phyloP scores from a whole-genome alignment of 2,888 invertebrate species.

The Diploptera punctata region DNA sequence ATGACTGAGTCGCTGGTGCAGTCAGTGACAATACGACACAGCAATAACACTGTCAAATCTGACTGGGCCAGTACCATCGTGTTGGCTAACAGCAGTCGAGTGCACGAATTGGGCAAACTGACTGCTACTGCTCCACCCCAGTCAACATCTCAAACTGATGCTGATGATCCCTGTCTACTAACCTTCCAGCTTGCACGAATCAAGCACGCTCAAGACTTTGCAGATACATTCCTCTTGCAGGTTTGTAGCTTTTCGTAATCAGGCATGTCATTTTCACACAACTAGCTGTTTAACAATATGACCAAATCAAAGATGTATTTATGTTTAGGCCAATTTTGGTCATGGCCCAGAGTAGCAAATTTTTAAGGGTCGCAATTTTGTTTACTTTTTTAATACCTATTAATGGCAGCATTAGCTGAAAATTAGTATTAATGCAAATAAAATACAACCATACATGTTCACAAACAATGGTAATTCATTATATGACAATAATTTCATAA shows the following conservation, averaged over 20 bases:
- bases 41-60: conserved; percentile 41
- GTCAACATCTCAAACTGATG: conserved; percentile 16
- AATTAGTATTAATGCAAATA: too few species aligned
- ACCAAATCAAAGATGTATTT: too few species aligned
- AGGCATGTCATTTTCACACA: too few species aligned
- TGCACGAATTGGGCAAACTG: conserved; percentile 27
- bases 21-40: conserved; percentile 41
- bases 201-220: conserved; percentile 56
- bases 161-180: conserved; percentile 52
- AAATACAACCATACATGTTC: too few species aligned
- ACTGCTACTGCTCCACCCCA: conserved; percentile 16
- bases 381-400: too few species aligned
- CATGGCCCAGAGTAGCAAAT: too few species aligned
- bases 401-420: too few species aligned
- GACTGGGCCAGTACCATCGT: conserved; percentile 44
- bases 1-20: conserved; percentile 40
- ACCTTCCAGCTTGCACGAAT: conserved; percentile 56
- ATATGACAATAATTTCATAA: too few species aligned
- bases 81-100: conserved; percentile 35
- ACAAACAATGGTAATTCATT: too few species aligned
- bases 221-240: conserved; percentile 56
- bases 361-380: too few species aligned
- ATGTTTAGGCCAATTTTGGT: too few species aligned
- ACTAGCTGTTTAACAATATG: too few species aligned
- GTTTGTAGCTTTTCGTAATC: conserved; percentile 50